A percentile compares a stretch with the other conserved stretches of the same genome.
These are phyloP conservation scores for Andrena bicolor DNA, from an alignment of 2,888 invertebrate species.

Conservation along the genomic window DNA sequence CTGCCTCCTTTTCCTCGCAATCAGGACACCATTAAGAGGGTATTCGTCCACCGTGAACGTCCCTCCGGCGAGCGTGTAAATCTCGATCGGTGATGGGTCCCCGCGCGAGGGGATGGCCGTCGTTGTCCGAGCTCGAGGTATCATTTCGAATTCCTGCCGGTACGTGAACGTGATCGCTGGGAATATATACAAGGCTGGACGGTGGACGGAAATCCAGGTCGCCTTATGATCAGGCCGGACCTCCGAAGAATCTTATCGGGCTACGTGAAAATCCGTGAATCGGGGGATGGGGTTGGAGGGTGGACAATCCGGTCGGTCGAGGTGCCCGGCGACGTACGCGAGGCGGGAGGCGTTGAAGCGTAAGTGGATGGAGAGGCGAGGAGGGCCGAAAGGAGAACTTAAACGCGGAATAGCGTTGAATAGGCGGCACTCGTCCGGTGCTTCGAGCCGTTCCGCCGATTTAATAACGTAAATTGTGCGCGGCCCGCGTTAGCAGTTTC, in stretches of 20 bases:
- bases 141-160: constrained; percentile 66
- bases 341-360: constrained; percentile 48
- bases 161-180: constrained; percentile 49
- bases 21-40: constrained; percentile 4
- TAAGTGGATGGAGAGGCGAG: constrained; percentile 46
- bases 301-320: background rate
- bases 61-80: background rate
- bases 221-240: constrained; percentile 58
- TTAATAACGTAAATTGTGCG: constrained; percentile 83
- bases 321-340: constrained; percentile 4
- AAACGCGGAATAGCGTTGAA: constrained; percentile 79
- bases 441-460: constrained; percentile 80
- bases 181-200: constrained; percentile 48
- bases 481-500: constrained; percentile 73
- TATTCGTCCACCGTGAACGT: background rate
- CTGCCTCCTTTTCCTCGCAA: background rate
- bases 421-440: constrained; percentile 80
- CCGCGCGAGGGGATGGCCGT: background rate
- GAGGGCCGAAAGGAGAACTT: constrained; percentile 68
- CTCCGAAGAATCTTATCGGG: constrained; percentile 65
- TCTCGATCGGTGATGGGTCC: background rate
- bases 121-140: constrained; percentile 17
- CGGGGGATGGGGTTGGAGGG: background rate
- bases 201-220: constrained; percentile 66
- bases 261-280: constrained; percentile 61